phyloP scores from a whole-genome alignment of 2,113 vertebrate species.

The Pavo muticus region DNA sequence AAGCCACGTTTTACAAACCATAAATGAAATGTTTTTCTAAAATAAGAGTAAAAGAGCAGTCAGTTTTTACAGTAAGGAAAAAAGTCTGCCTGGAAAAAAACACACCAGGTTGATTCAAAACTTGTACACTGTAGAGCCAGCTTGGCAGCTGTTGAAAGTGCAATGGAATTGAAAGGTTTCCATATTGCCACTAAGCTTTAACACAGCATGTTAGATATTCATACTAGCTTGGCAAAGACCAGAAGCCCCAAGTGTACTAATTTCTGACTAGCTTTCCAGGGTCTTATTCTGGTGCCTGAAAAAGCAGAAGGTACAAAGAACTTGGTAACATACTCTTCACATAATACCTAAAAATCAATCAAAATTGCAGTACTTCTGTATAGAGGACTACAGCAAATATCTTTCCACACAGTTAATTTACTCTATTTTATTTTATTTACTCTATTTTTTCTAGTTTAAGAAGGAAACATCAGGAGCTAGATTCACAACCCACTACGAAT shows the following conservation, averaged over 20 bases:
- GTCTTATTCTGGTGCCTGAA: background rate
- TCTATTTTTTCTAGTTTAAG: background rate
- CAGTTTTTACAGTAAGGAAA: constrained; percentile 52
- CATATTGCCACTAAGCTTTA: constrained; percentile 43
- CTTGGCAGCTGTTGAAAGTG: constrained; percentile 69
- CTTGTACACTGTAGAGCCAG: constrained; percentile 35
- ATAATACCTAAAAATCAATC: background rate
- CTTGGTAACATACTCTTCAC: background rate
- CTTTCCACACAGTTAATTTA: background rate
- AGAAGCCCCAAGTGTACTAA: background rate
- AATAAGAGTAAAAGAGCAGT: constrained; percentile 28
- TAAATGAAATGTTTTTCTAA: constrained; percentile 36
- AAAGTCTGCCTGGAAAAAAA: constrained; percentile 60
- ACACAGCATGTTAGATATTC: background rate
- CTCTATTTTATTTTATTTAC: background rate
- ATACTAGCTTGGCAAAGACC: constrained; percentile 27
- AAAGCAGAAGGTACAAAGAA: background rate
- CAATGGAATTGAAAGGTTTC: constrained; percentile 56
- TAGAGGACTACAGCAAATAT: background rate
- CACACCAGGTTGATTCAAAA: constrained; percentile 41
- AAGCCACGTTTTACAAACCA: background rate
- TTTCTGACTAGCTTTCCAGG: constrained; percentile 7
- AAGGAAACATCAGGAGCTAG: background rate
- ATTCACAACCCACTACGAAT: background rate
- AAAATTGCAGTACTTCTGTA: background rate